These are phyloP conservation scores for Muricea muricata DNA, from an alignment of 92 coral and sea anemone genomes.

Conservation along the genomic window DNA sequence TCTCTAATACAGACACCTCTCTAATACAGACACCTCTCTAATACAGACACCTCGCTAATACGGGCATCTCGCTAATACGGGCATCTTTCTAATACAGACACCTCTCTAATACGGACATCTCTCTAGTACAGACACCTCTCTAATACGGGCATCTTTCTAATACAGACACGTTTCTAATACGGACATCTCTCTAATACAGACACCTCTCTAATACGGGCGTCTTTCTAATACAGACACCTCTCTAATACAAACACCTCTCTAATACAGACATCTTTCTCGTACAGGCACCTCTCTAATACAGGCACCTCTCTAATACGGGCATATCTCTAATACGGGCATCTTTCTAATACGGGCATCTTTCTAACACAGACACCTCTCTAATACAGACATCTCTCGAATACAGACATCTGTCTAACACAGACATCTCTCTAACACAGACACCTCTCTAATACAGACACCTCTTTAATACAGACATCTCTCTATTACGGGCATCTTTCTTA, in stretches of 20 bases:
- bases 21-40: too few species aligned
- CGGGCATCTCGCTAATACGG: neutral
- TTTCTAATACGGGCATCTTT: too few species aligned
- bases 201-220: neutral
- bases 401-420: too few species aligned
- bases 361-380: too few species aligned
- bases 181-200: neutral
- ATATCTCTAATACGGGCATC: too few species aligned
- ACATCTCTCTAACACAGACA: too few species aligned
- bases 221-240: neutral
- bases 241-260: neutral
- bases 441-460: too few species aligned
- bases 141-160: neutral
- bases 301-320: neutral
- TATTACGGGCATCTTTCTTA: too few species aligned
- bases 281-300: neutral
- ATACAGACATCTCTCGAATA: too few species aligned
- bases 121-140: neutral
- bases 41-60: too few species aligned
- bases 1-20: too few species aligned
- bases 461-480: too few species aligned
- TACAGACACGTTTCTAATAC: neutral
- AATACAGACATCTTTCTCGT: neutral
- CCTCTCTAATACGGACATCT: neutral
- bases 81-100: neutral